Conservation (phyloP, 2,888 invertebrate genomes). For the Meandrusa payeni region DNA sequence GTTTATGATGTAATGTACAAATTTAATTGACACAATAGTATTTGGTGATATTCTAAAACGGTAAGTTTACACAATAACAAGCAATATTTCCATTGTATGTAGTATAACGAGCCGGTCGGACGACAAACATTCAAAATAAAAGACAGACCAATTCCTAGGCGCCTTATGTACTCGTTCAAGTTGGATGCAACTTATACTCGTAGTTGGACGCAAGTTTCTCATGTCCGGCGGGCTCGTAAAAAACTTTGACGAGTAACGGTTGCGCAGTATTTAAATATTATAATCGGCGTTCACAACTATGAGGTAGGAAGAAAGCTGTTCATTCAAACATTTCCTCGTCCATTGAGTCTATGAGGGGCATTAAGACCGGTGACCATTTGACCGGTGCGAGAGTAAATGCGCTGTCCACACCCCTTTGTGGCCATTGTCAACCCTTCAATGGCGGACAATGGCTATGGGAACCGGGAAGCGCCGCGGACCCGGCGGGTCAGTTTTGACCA, state of each 20-base stretch:
- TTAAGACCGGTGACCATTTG: constrained; percentile 69
- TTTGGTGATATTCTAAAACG: too few species aligned
- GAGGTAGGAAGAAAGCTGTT: constrained; percentile 60
- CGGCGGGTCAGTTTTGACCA: constrained; percentile 50
- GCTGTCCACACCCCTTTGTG: constrained; percentile 78
- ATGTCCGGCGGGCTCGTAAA: constrained; percentile 58
- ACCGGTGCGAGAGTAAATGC: constrained; percentile 64
- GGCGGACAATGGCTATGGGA: constrained; percentile 65
- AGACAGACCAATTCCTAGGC: not conserved
- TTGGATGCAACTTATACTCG: too few species aligned
- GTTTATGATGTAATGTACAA: too few species aligned
- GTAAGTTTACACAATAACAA: too few species aligned
- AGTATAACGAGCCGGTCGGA: too few species aligned
- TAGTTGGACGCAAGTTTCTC: too few species aligned
- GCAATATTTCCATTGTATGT: too few species aligned
- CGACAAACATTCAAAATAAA: too few species aligned
- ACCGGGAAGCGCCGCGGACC: constrained; percentile 63
- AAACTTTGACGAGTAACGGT: constrained; percentile 72
- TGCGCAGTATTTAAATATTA: constrained; percentile 71
- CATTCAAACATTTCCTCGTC: constrained; percentile 74
- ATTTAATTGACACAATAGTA: too few species aligned
- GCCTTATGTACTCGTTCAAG: too few species aligned
- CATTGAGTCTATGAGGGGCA: constrained; percentile 65
- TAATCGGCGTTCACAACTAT: constrained; percentile 60
- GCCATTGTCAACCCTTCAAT: constrained; percentile 67